Conservation (phyloP, 2,888 invertebrate genomes). For the Antheraea assamensis region DNA sequence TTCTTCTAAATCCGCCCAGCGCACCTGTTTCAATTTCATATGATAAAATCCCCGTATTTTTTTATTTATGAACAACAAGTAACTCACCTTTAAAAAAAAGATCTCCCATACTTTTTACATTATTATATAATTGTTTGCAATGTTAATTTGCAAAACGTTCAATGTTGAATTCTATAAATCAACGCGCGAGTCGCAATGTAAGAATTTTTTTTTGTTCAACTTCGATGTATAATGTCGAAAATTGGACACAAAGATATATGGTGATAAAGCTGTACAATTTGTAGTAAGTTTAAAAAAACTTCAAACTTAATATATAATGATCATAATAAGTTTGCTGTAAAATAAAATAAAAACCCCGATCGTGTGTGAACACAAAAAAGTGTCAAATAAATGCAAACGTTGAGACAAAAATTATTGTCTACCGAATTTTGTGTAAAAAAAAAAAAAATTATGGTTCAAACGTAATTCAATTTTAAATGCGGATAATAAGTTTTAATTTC, state of each 20-base stretch:
- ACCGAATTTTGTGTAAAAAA: background rate
- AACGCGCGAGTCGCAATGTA: background rate
- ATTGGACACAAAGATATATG: slow-evolving; percentile 33
- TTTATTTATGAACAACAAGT: slow-evolving; percentile 3
- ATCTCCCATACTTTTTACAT: background rate
- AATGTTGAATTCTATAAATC: background rate
- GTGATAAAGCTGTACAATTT: slow-evolving; percentile 42
- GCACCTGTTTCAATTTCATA: slow-evolving; percentile 87
- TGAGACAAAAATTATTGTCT: slow-evolving; percentile 12
- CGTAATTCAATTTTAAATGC: background rate
- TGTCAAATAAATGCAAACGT: background rate
- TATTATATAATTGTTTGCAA: background rate
- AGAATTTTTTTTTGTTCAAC: background rate
- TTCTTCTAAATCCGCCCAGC: slow-evolving; percentile 99
- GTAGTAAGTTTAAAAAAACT: background rate
- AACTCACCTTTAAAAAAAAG: slow-evolving; percentile 20
- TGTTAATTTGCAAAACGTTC: background rate
- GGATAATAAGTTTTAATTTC: background rate
- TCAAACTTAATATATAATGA: background rate
- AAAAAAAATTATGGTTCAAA: background rate
- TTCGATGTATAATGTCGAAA: slow-evolving; percentile 4
- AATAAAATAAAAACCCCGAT: background rate
- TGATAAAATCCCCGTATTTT: slow-evolving; percentile 54
- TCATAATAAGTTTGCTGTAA: slow-evolving; percentile 4
- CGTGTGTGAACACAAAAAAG: background rate